Base-by-base conservation (phyloP, 1,140 invertebrate species). In the Drosophila baimaii region DNA sequence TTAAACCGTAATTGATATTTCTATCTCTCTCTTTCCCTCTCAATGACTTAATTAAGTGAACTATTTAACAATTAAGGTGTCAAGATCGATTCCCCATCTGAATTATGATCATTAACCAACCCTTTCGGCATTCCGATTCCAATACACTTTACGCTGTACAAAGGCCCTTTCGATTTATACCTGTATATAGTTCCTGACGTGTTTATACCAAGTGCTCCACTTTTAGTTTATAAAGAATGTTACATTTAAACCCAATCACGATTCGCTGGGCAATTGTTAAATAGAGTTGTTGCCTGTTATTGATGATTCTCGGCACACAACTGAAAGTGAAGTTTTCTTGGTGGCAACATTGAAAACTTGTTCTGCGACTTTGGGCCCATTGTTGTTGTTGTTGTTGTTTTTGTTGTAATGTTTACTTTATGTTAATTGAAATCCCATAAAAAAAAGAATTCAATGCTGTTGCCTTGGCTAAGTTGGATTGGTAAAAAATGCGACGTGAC, bases 401-500 rank as follows among this genome's bases (percentile, higher is more conserved):
- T 46, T 74, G 23, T 10, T 73, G 51, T 51, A 41, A 43, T 72
- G 55, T 46, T 51, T 56, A 56, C 29, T 39, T 41, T 73, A 54
- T 73, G 68, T 73, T 72, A 62, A 62, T 73, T 62, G 68, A 73
- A 73, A 46, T 39, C 70, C 17, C 52, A 72, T 27, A 27, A 27
- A 5, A 49, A 63, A 41, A 64, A 68, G 49, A 71, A 71, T 47
- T 71, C 68, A 71, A 72, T 72, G 66, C 19, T 71, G 17, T 71
- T 58, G 66, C 69, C 69, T 72, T 72, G 68, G 41, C 27, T 51
- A 31, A 51, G 41, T 43, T 41, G 66, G 64, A 57, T 47, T 71
- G n/a, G 37, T 52, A 33, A 69, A 70, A 70, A 52, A 69, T 70
- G 68, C 49, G 37, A 76, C 73, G 54, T 76, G 73, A 65, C 39